phyloP scores from a whole-genome alignment of 2,113 vertebrate genomes.

The Notothenia coriiceps region DNA sequence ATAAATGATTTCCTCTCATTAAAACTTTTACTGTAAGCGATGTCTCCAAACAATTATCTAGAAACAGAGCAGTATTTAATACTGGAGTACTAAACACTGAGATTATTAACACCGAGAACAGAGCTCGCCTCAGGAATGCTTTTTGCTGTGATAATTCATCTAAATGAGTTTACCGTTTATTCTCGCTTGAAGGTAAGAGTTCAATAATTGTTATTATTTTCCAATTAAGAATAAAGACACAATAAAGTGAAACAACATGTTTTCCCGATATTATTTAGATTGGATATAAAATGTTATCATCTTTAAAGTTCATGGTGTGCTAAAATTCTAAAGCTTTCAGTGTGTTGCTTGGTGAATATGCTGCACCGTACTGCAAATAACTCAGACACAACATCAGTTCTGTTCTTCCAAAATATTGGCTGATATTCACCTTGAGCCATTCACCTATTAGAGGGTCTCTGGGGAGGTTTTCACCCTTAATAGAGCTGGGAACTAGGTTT shows the following conservation, averaged over 20 bases:
- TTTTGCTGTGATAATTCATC: conserved; percentile 16
- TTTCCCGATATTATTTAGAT: neutral
- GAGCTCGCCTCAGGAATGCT: conserved; percentile 15
- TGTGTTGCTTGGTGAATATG: neutral
- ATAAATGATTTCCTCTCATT: conserved; percentile 35
- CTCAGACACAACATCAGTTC: too few species aligned
- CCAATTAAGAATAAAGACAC: neutral
- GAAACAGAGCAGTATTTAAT: conserved; percentile 24
- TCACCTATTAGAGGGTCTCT: neutral
- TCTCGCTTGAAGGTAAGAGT: neutral
- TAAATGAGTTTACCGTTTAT: conserved; percentile 14
- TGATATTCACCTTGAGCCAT: neutral
- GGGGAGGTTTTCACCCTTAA: neutral
- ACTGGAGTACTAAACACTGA: conserved; percentile 28
- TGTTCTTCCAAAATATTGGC: neutral
- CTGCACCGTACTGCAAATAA: too few species aligned
- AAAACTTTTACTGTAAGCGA: conserved; percentile 36
- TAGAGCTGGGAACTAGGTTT: neutral
- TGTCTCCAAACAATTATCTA: conserved; percentile 54
- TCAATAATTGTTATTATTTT: neutral
- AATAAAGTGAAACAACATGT: neutral
- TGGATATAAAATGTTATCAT: neutral
- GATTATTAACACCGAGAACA: conserved; percentile 31
- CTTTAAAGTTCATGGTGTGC: too few species aligned
- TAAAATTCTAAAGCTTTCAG: neutral